phyloP scores from a whole-genome alignment of 2,888 invertebrate species.

The Pristionchus japonicus region DNA sequence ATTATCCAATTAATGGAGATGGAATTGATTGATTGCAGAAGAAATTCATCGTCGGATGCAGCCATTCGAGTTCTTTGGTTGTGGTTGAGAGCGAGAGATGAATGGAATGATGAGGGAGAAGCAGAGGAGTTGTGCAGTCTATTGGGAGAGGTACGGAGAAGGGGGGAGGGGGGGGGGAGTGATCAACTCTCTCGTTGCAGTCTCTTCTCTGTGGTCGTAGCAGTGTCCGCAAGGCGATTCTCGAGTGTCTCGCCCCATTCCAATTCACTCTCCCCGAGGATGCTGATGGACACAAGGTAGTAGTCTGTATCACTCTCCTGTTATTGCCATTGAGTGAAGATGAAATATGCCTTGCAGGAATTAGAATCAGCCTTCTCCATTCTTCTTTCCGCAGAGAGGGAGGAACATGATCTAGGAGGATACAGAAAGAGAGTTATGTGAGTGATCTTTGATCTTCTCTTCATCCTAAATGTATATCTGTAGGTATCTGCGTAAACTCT shows the following conservation, averaged over 20 bases:
- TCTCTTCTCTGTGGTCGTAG: slow-evolving; percentile 11
- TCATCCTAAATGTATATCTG: background rate
- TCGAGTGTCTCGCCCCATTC: slow-evolving; percentile 59
- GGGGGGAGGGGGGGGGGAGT: background rate
- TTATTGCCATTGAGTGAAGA: background rate
- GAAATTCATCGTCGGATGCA: background rate
- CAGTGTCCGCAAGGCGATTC: slow-evolving; percentile 53
- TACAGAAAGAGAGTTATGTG: slow-evolving; percentile 85
- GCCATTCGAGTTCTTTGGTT: slow-evolving; percentile 31
- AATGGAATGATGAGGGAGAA: slow-evolving; percentile 38
- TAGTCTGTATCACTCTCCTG: too few relatives aligned
- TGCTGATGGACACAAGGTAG: slow-evolving; percentile 53
- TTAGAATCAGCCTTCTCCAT: slow-evolving; percentile 56
- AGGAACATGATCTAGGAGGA: slow-evolving; percentile 84
- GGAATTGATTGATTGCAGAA: slow-evolving; percentile 13
- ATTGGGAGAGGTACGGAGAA: slow-evolving; percentile 12
- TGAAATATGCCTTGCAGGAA: background rate
- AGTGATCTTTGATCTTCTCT: background rate
- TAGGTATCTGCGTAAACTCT: slow-evolving; percentile 75
- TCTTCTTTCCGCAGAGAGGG: slow-evolving; percentile 81
- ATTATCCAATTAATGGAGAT: background rate
- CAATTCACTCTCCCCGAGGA: slow-evolving; percentile 51
- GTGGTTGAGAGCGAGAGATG: slow-evolving; percentile 38
- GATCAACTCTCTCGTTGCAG: background rate
- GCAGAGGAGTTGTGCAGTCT: slow-evolving; percentile 20